Evolutionary conservation across 1,140 invertebrate genomes (phyloP).

Genomic region (Musca domestica): DNA sequence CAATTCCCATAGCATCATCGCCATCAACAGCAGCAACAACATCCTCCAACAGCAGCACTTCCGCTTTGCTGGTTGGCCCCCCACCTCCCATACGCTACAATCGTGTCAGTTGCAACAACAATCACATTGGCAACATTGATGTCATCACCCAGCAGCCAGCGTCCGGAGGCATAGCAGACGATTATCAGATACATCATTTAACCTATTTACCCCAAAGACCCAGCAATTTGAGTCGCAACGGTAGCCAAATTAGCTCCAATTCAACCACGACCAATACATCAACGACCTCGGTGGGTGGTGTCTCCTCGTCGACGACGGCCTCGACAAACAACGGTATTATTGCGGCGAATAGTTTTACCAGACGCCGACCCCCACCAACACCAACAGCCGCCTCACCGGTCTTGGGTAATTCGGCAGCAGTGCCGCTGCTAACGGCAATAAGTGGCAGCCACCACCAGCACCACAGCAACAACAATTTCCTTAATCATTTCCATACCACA

Average conservation of each 20-base stretch:
- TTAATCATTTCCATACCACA: conserved; percentile 52
- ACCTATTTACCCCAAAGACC: conserved; percentile 49
- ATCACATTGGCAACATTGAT: conserved; percentile 27
- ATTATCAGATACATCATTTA: conserved; percentile 49
- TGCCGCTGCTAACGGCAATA: conserved; percentile 17
- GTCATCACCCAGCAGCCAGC: conserved; percentile 34
- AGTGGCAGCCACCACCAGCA: conserved; percentile 7
- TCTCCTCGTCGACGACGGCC: conserved; percentile 37
- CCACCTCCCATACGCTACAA: conserved; percentile 27
- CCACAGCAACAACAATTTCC: conserved; percentile 41
- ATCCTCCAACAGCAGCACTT: not conserved
- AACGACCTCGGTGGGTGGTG: conserved; percentile 29
- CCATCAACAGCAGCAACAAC: not conserved
- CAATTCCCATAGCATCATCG: not conserved
- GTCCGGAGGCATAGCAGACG: conserved; percentile 45
- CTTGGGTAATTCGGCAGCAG: conserved; percentile 21
- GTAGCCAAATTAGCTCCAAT: conserved; percentile 36
- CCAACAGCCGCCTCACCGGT: conserved; percentile 33
- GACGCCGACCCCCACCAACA: conserved; percentile 44
- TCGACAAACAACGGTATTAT: conserved; percentile 25
- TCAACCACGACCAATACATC: conserved; percentile 15
- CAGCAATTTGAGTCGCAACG: conserved; percentile 42
- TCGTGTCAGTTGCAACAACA: conserved; percentile 25
- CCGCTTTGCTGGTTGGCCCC: not conserved
- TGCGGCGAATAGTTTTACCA: conserved; percentile 49